Conservation (phyloP, 2,113 vertebrate genomes). For the Pseudorectes ferrugineus region DNA sequence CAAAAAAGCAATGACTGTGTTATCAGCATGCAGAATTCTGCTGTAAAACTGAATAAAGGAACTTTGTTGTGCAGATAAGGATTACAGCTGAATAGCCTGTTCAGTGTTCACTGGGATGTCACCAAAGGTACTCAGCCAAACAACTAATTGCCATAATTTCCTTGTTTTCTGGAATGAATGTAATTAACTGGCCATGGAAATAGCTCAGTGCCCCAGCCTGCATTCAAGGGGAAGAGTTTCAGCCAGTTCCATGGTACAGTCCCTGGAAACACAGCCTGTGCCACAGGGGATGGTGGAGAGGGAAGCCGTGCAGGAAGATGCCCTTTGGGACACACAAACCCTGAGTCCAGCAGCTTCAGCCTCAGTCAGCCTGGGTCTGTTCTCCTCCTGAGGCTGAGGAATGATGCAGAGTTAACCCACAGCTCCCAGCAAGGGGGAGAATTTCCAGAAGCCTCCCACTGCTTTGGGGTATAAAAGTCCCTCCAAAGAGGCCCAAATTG, state of each 20-base stretch:
- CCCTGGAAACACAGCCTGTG: neutral
- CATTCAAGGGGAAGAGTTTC: neutral
- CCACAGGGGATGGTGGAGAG: neutral
- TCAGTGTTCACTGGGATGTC: neutral
- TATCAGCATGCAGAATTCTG: neutral
- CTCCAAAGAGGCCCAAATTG: neutral
- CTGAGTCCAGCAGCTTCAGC: neutral
- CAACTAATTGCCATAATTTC: neutral
- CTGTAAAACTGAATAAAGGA: neutral
- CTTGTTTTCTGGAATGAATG: neutral
- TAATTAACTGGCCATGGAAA: neutral
- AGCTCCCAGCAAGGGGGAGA: neutral
- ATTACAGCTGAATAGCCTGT: neutral
- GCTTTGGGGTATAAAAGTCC: neutral
- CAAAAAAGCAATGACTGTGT: neutral
- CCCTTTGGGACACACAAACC: neutral
- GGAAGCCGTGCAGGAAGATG: neutral
- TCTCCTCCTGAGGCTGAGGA: neutral
- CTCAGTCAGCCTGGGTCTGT: neutral
- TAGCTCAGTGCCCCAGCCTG: neutral
- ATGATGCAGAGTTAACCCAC: neutral
- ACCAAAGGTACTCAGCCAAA: neutral
- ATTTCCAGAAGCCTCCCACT: neutral
- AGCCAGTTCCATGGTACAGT: fast-evolving
- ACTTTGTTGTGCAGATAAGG: neutral